Conservation (phyloP, 64 coral and sea anemone species). For the Exaiptasia diaphana region DNA sequence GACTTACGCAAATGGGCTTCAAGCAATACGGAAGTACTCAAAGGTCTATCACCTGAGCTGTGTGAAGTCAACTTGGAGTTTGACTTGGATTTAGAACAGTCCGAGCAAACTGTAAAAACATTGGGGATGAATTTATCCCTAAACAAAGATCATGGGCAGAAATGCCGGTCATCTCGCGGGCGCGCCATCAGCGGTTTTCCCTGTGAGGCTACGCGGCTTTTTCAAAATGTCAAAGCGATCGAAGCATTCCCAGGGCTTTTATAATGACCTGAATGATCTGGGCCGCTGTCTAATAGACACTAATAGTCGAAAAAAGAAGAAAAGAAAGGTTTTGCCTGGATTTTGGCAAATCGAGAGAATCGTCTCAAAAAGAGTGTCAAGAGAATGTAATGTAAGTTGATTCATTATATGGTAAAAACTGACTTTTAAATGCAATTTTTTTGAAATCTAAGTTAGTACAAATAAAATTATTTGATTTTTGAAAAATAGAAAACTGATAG, state of each 20-base stretch:
- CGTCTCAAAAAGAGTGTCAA: background rate
- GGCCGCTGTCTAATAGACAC: background rate
- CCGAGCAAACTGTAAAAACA: background rate
- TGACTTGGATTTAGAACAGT: constrained; percentile 1
- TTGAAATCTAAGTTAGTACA: background rate
- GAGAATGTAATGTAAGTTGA: no score
- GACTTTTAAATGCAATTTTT: no score
- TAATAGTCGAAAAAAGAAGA: background rate
- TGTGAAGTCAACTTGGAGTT: background rate
- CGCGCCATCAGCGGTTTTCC: no score
- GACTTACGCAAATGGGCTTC: background rate
- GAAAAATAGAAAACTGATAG: background rate
- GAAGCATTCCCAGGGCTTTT: background rate
- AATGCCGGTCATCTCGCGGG: no score
- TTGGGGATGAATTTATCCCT: background rate
- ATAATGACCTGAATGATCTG: background rate
- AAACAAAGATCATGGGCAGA: background rate
- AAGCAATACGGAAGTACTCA: background rate
- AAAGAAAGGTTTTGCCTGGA: background rate
- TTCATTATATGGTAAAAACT: no score
- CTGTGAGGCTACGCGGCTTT: no score
- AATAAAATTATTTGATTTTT: background rate
- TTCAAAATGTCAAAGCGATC: background rate
- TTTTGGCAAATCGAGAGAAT: background rate
- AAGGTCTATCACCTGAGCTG: background rate